These are phyloP conservation scores for Meiosimyza platycephala DNA, from an alignment of 2,888 invertebrate species.

Conservation along the genomic window DNA sequence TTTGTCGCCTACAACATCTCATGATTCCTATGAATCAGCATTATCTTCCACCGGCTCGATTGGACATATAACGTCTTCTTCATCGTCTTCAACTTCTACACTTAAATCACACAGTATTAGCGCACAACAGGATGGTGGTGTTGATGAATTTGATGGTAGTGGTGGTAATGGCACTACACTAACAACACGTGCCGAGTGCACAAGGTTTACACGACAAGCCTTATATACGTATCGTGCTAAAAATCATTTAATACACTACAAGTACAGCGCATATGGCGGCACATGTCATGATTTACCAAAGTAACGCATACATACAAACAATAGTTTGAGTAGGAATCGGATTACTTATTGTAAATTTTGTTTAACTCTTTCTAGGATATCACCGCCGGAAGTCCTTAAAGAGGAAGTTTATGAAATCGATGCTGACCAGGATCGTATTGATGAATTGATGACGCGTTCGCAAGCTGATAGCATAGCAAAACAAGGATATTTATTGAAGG, in stretches of 20 bases:
- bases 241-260: slow-evolving; percentile 92
- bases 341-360: background rate
- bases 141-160: slow-evolving; percentile 46
- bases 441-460: slow-evolving; percentile 74
- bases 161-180: slow-evolving; percentile 20
- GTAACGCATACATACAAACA: slow-evolving; percentile 64
- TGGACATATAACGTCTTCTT: slow-evolving; percentile 42
- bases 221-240: slow-evolving; percentile 83
- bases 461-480: slow-evolving; percentile 85
- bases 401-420: slow-evolving; percentile 93
- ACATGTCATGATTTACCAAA: slow-evolving; percentile 88
- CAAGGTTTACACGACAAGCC: slow-evolving; percentile 73
- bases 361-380: slow-evolving; percentile 53
- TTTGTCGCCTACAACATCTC: slow-evolving; percentile 53
- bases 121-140: slow-evolving; percentile 51
- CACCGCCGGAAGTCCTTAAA: slow-evolving; percentile 73
- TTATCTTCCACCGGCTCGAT: slow-evolving; percentile 38
- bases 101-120: slow-evolving; percentile 57
- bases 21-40: slow-evolving; percentile 63
- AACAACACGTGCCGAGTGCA: slow-evolving; percentile 64
- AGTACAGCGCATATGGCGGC: slow-evolving; percentile 89
- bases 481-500: slow-evolving; percentile 91
- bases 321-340: background rate
- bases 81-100: slow-evolving; percentile 56
- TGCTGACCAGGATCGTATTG: slow-evolving; percentile 83